Base-by-base conservation (phyloP, 2,113 vertebrate species). In the Gasterosteus aculeatus region DNA sequence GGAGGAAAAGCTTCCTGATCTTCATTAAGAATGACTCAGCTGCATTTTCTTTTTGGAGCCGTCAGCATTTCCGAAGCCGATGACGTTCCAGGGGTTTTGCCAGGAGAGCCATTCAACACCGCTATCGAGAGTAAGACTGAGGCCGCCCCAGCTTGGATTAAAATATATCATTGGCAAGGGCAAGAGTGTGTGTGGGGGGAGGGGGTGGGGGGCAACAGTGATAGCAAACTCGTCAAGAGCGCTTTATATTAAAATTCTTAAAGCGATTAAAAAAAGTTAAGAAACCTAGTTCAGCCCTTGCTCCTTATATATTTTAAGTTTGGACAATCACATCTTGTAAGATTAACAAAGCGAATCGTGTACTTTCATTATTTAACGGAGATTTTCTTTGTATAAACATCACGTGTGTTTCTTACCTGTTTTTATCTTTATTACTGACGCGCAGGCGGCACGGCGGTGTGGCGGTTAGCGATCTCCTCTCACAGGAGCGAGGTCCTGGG, bases 21-120 rank as follows among this genome's bases (percentile, higher is more conserved):
- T 91, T 92, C 90, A 92, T 93, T 92, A 91, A 70, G 78, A 87
- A 87, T 93, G 92, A 93, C 90, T 93, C 90, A 91, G 91, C 91
- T 81, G 75, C 75, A 88, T 93, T 53, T 10, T 44, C 6, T 53
- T 53, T 92, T 91, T 87, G 79, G 65, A 69, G 69, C 81, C 77
- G 87, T 92, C 92, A 93, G 92, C 91, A 80, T 87, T 92, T 91
- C 70, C 73, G 81, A 86, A 86, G 85, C 83, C 88, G 90, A 90
- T 90, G 87, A 85, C 82, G 85, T 85, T 87, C 72, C 75, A 76
- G 87, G 70, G 66, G 72, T 51, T 51, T 80, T 83, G 87, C 84
- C 77, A 60, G 82, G 82, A 80, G 72, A 83, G 79, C 75, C 79
- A 86, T 87, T 85, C 83, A 82, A 81, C 78, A 56, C 61, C 58